Evolutionary conservation across 1,140 invertebrate species (phyloP).

Genomic region (Dysdera silvatica): DNA sequence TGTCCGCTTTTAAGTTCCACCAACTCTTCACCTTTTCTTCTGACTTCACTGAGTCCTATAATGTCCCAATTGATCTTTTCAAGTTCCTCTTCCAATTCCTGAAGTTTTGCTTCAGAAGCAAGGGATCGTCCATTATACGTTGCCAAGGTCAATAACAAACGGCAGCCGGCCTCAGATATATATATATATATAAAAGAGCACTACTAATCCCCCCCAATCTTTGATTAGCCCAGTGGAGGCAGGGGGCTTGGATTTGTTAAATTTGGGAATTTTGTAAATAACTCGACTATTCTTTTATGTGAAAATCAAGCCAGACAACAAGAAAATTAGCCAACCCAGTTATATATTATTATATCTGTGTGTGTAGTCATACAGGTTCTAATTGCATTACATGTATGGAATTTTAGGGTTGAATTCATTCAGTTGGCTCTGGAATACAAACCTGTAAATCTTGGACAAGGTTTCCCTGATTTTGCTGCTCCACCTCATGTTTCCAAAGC

Average conservation of each 20-base stretch:
- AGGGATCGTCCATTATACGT: too few relatives aligned
- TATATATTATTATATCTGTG: background rate
- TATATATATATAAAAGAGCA: too few relatives aligned
- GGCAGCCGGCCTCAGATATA: too few relatives aligned
- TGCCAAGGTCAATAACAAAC: too few relatives aligned
- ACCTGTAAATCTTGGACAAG: constrained; percentile 92
- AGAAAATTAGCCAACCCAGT: background rate
- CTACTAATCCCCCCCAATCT: background rate
- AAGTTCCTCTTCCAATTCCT: too few relatives aligned
- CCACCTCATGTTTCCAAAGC: constrained; percentile 75
- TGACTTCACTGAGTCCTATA: too few relatives aligned
- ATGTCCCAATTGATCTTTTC: too few relatives aligned
- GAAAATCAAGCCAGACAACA: background rate
- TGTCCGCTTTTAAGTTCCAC: too few relatives aligned
- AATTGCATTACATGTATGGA: background rate
- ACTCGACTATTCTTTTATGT: background rate
- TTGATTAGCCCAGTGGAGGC: background rate
- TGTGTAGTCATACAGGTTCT: background rate
- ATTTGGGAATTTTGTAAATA: background rate
- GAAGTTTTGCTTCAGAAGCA: too few relatives aligned
- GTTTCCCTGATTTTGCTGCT: constrained; percentile 89
- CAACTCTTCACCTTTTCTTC: too few relatives aligned
- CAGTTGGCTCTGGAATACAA: constrained; percentile 76
- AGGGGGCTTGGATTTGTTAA: background rate
- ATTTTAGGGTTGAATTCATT: constrained; percentile 87